Conservation (phyloP, 2,797 vertebrate genomes). For the Smutsia gigantea region DNA sequence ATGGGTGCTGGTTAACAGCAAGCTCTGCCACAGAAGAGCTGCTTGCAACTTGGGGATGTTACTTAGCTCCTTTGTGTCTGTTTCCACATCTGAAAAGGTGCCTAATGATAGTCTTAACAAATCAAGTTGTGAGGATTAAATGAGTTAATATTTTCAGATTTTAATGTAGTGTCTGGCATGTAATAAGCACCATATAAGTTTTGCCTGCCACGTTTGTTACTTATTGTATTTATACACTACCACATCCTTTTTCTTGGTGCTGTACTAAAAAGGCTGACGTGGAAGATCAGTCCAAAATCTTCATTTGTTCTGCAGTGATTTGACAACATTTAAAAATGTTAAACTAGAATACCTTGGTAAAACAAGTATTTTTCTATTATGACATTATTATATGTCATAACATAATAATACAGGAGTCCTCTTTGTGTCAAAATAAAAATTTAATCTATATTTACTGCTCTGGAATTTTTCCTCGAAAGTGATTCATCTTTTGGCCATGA, state of each 20-base stretch:
- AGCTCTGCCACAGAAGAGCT: not conserved
- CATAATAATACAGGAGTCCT: not conserved
- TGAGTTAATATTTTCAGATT: conserved; percentile 51
- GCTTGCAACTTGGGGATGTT: not conserved
- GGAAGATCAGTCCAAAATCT: not conserved
- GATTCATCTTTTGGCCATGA: conserved; percentile 61
- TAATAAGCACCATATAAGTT: conserved; percentile 19
- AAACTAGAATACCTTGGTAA: conserved; percentile 14
- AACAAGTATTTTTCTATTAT: conserved; percentile 55
- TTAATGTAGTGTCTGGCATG: not conserved
- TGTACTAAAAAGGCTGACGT: conserved; percentile 29
- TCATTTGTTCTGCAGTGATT: conserved; percentile 3
- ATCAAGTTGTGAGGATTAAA: conserved; percentile 8
- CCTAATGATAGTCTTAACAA: conserved; percentile 35
- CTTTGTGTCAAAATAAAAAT: conserved; percentile 56
- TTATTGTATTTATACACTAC: conserved; percentile 22
- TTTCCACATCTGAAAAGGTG: conserved; percentile 18
- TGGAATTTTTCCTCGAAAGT: conserved; percentile 62
- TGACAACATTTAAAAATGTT: conserved; percentile 23
- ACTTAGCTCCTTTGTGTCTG: not conserved
- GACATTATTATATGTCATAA: conserved; percentile 3
- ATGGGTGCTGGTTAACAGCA: not conserved
- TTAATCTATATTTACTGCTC: conserved; percentile 71
- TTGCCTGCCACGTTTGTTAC: not conserved
- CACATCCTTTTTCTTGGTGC: conserved; percentile 16